Base-by-base conservation (phyloP, 1,140 invertebrate species). In the Drosophila auraria region DNA sequence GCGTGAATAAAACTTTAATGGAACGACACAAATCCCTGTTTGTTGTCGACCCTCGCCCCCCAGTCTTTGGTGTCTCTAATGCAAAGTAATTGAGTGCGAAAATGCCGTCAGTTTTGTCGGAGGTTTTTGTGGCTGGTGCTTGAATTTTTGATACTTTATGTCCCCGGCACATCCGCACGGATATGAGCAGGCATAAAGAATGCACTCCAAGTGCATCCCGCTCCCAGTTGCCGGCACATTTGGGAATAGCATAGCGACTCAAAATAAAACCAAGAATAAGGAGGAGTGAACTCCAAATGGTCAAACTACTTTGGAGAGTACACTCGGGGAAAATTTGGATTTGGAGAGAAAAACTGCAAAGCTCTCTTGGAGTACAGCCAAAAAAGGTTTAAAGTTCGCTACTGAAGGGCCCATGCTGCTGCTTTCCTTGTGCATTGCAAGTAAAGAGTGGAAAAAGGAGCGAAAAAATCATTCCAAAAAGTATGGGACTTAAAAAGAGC, bases 31-130 rank as follows among this genome's bases (percentile, higher is more conserved):
- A 92, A 92, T 92, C 89, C 81, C 91, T 80, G 84, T 76, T 70
- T 50, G 58, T 27, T 25, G 38, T 5, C 42, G 33, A 45, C 68
- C 42, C 69, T 42, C 56, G 42, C 50, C 54, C 57, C 45, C 49
- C 72, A 20, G 42, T 59, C 76, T 45, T 71, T 78, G 80, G 78
- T 79, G 78, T 77, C 79, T 61, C 83, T 92, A 92, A 92, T 92
- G 90, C 92, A 83, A 92, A 92, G 91, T 92, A 92, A 92, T 92
- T 92, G 91, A 92, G 91, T 92, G 91, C 91, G 91, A 92, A 92
- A 92, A 92, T 92, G 87, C 82, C 82, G 65, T 86, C 81, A 84
- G 81, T 84, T 80, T 71, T 78, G 61, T 68, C 73, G 68, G 68
- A 45, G 74, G 58, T 65, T 73, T 54, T 69, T 78, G 64, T 78